Conservation (phyloP, 2,797 vertebrate species). For the Lagorchestes hirsutus region DNA sequence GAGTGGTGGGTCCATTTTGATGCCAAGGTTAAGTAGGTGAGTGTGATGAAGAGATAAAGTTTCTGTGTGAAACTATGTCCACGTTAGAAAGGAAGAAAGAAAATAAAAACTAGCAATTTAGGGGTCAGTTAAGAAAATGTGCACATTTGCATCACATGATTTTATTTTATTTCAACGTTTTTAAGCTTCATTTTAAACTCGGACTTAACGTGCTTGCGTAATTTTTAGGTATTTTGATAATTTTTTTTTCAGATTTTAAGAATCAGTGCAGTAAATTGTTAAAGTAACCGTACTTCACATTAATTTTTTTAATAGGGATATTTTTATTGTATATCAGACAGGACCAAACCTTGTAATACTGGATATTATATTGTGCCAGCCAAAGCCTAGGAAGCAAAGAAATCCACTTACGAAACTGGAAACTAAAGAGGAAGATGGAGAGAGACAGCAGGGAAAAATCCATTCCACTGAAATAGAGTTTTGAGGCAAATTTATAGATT, state of each 20-base stretch:
- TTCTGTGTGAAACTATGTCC: not conserved
- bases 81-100: not conserved
- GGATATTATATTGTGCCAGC: slow-evolving; percentile 23
- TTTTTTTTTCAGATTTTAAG: not conserved
- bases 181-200: not conserved
- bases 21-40: not conserved
- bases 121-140: not conserved
- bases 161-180: not conserved
- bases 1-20: not conserved
- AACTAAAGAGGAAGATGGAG: slow-evolving; percentile 6
- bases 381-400: slow-evolving; percentile 2
- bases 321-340: slow-evolving; percentile 12
- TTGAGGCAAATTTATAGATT: slow-evolving; percentile 12
- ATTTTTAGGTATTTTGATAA: not conserved
- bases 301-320: not conserved
- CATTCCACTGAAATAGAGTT: slow-evolving; percentile 38
- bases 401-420: slow-evolving; percentile 22
- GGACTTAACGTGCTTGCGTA: not conserved
- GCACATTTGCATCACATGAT: not conserved
- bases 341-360: not conserved
- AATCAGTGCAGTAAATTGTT: not conserved
- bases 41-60: not conserved
- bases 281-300: not conserved
- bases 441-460: slow-evolving; percentile 26
- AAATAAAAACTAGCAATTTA: not conserved